Base-by-base conservation (phyloP, 1,140 invertebrate genomes). In the Meloidogyne floridensis region DNA sequence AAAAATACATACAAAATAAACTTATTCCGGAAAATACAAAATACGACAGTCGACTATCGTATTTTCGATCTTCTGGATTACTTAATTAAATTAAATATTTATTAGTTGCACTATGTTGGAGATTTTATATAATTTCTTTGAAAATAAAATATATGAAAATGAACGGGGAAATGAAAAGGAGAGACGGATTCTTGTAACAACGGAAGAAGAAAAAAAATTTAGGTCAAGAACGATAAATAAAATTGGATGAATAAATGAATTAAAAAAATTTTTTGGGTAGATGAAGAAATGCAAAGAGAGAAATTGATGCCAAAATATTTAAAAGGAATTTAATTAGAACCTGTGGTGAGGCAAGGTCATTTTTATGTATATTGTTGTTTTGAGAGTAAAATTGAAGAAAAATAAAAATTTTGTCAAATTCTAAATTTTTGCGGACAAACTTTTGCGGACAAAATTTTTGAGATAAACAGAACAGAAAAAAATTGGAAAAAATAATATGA, bases 291-390 rank as follows among this genome's bases (percentile, higher is more conserved):
- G 56, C 5, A 15, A 15, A 59, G 10, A 56, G 13, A 56, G 56
- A 59, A 59, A 59, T 59, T 59, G 56, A 59, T 59, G 56, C 56
- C 56, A 59, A 59, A 59, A 59, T 59, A 59, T 59, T 59, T 59
- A 3, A 3, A 6, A 59, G 5, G 56, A 15, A 59, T 32, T 32
- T 32, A n/a, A 11, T 59, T n/a, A 8, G 47, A 47, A 47, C 56
- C 56, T 59, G 56, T 2, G 56, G 56, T 15, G 56, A 59, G 56
- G 15, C 56, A 59, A 59, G 56, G 56, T 59, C 56, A 59, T 59
- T 47, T 47, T 47, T 47, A 32, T 32, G 32, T 32, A 32, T 32
- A 47, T 4, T 47, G 47, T 47, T 47, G 47, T 47, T 47, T 47
- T 47, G 47, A 8, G 47, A 47, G 47, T 4, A 47, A 47, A 47